Base-by-base conservation (phyloP, 2,888 invertebrate species). In the Thumatha senex region DNA sequence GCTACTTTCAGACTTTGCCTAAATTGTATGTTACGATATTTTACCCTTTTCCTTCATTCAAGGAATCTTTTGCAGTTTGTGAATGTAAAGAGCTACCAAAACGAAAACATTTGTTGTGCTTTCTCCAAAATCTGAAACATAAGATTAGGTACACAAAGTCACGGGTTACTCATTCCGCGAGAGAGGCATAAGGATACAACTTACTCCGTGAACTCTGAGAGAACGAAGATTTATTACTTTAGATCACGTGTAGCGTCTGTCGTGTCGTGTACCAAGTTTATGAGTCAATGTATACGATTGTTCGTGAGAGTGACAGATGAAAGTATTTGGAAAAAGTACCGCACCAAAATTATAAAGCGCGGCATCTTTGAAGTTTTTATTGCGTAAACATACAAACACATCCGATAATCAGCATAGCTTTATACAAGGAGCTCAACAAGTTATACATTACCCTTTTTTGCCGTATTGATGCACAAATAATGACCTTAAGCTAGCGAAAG, bases 221-320 rank as follows among this genome's bases (percentile, higher is more conserved):
- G 39, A 39, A 48, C 18, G 10, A 13, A 48, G 41, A 41, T 41
- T 41, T 15, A 41, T 48, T 41, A 15, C 31, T 31, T 14, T 10
- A n/a, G 7, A 31, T 36, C 36, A 14, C 36, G 14, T 36, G 18
- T 24, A 24, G 15, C 36, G 36, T 10, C 36, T 36, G 14, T 36
- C 36, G 36, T 14, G 14, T 36, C 36, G 36, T 14, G 36, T 36
- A 13, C 9, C 3, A 7, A 12, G 12, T 35, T 2, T 1, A 34
- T 12, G n/a, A 13, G 13, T 13, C 2, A 36, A 13, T 1, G 13
- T 13, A 35, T 13, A 35, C 13, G 8, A 7, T 8, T 13, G 9
- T 10, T 14, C 15, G 15, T 36, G 18, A 24, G 18, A 5, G 11
- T 36, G 14, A 4, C 14, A 11, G 33, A 33, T 33, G 11, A 33